Base-by-base conservation (phyloP, 2,797 vertebrate species). In the Onychomys leucogaster region DNA sequence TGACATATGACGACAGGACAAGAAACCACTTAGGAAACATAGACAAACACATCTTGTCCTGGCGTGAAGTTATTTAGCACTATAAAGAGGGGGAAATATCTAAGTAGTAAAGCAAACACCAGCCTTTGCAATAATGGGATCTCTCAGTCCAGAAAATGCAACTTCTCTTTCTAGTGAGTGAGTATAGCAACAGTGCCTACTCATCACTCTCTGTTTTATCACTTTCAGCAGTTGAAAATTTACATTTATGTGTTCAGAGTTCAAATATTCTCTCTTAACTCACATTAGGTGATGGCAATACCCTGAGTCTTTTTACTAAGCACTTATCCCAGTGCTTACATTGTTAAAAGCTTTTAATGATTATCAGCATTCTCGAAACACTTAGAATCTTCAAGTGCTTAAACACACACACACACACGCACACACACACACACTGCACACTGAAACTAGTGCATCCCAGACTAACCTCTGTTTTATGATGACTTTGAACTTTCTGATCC, bases 21-120 rank as follows among this genome's bases (percentile, higher is more conserved):
- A 29, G 23, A 94, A 67, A 75, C 52, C 63, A 63, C 65, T 84
- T 91, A 92, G n/a, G 19, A 92, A 85, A 63, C 61, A n/a, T 83
- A 87, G 86, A 89, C 52, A 84, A 96, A 85, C 34, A 43, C 14
- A 90, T 93, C 7, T 83, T 89, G 41, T 78, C 71, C 37, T 82
- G n/a, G 11, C 67, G 49, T 88, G 52, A 71, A 76, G 88, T 94
- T 93, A 77, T 73, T 96, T 87, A 93, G 46, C 7, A 57, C 17
- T 81, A 75, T 43, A 85, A 86, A 75, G 7, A 69, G 17, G 65
- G 77, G 16, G n/a, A 59, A 37, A 57, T 46, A 3, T 84, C 23
- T 90, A 82, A 84, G 90, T 67, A 77, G 19, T 95, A 69, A 84
- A 85, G 69, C 32, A 71, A 65, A 46, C 8, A 43, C 81, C 32